Evolutionary conservation across 2,888 invertebrate genomes (phyloP), one percentile per base, ranked within the genome.

Genomic region (Blera fallax): DNA sequence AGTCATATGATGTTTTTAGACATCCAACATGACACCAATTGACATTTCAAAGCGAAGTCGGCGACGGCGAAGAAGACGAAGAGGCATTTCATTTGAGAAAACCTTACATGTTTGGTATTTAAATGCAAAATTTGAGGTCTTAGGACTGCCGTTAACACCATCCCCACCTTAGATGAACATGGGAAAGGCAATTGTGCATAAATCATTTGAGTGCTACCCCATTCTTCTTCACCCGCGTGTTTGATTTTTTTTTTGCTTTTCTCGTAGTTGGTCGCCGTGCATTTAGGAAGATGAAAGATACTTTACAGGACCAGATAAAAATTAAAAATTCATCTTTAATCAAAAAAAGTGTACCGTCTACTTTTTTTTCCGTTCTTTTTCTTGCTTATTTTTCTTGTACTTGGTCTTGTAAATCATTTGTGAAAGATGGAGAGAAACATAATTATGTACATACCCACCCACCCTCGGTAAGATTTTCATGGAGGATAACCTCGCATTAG

Each of bases 271-370:
- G 73, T 48, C 52, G 56, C 58, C 52, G 60, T 76, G 65, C 78
- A 80, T 83, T 80, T 84, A 80, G 40, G 58, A 80, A 84, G 79
- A 84, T 80, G 79, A 84, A 84, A 84, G 80, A 69, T 84, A 79
- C 64, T 69, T 77, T 74, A 74, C 64, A 70, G 79, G 80, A 80
- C 83, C 43, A 84, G 80, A 84, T 84, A 84, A 84, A 84, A 84
- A 84, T 84, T 84, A 84, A 84, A 84, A 84, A 84, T 84, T 84
- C 83, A 84, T 84, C 83, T 84, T 73, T 80, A 84, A 84, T 84
- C 73, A 78, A 79, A 79, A 84, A 74, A 79, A 84, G 54, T 60
- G 43, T 64, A 48, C 70, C 64, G 8, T 70, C 70, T 29, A 27
- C 43, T 40, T 50, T 45, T 40, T 52, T 37, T n/a, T 52, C 50